Conservation (phyloP, 2,888 invertebrate genomes). For the Agonopterix arenella region DNA sequence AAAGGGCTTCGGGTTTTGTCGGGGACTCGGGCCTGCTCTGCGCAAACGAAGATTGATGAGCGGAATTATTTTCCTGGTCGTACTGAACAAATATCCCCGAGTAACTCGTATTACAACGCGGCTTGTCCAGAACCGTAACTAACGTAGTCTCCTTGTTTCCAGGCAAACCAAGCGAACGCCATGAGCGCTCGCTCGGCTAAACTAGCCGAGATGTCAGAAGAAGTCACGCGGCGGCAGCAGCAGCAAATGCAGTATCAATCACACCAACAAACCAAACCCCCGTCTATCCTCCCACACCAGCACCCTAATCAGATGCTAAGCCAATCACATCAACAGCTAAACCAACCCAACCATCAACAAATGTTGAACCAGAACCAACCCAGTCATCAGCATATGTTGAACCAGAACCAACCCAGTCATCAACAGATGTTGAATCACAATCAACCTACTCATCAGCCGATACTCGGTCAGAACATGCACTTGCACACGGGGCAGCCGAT, state of each 20-base stretch:
- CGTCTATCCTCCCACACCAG: conserved; percentile 18
- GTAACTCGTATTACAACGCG: too few species aligned
- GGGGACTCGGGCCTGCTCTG: too few species aligned
- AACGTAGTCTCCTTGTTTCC: conserved; percentile 4
- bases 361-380: conserved; percentile 9
- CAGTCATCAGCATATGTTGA: conserved; percentile 5
- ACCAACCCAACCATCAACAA: conserved; percentile 5
- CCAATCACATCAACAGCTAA: conserved; percentile 3
- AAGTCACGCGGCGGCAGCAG: conserved; percentile 80
- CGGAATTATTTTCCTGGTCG: too few species aligned
- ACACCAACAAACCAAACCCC: conserved; percentile 26
- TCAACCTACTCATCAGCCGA: conserved; percentile 7
- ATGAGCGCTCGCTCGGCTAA: conserved; percentile 76
- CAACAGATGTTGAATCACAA: conserved; percentile 2
- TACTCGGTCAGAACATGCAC: conserved; percentile 6
- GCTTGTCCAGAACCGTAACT: too few species aligned
- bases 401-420: conserved; percentile 7
- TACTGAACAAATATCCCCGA: too few species aligned
- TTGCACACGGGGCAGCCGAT: conserved; percentile 22
- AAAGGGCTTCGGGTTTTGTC: too few species aligned
- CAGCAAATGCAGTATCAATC: conserved; percentile 37
- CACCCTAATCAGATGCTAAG: conserved; percentile 16
- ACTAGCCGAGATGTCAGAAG: conserved; percentile 89
- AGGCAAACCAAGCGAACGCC: conserved; percentile 33
- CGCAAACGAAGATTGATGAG: too few species aligned